These are phyloP conservation scores for Trichogramma dendrolimi DNA, from an alignment of 2,888 invertebrate species.

Conservation along the genomic window DNA sequence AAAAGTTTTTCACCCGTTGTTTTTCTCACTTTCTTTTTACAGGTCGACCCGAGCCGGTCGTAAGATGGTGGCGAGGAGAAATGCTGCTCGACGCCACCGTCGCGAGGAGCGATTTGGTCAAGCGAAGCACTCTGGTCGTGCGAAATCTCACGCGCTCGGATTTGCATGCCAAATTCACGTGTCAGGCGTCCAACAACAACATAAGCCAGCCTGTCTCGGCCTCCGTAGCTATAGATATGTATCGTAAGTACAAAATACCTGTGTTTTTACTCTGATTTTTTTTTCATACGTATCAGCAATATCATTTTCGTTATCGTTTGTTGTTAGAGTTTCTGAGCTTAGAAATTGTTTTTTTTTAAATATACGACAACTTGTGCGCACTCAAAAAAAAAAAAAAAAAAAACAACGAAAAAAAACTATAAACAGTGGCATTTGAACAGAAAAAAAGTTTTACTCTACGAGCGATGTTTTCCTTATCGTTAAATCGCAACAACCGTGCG, in stretches of 20 bases:
- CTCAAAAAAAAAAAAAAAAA: too few species aligned
- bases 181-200: slow-evolving; percentile 74
- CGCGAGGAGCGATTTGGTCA: slow-evolving; percentile 55
- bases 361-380: too few species aligned
- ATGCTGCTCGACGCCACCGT: slow-evolving; percentile 61
- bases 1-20: background rate
- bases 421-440: too few species aligned
- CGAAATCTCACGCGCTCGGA: slow-evolving; percentile 65
- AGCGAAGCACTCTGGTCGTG: slow-evolving; percentile 61
- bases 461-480: too few species aligned
- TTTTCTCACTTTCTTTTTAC: background rate
- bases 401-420: too few species aligned
- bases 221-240: slow-evolving; percentile 70
- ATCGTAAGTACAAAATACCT: slow-evolving; percentile 59
- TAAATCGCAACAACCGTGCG: too few species aligned
- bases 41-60: slow-evolving; percentile 71
- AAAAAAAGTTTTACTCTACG: too few species aligned
- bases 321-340: too few species aligned
- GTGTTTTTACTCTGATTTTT: too few species aligned
- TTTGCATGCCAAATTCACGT: slow-evolving; percentile 71
- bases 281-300: too few species aligned
- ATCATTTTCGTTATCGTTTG: too few species aligned
- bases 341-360: too few species aligned
- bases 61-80: slow-evolving; percentile 74
- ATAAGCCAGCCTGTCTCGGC: slow-evolving; percentile 66